A percentile compares a stretch with the other conserved stretches of the same genome.
Conservation (phyloP, 2,113 vertebrate species). For the Hemiprocne comata region DNA sequence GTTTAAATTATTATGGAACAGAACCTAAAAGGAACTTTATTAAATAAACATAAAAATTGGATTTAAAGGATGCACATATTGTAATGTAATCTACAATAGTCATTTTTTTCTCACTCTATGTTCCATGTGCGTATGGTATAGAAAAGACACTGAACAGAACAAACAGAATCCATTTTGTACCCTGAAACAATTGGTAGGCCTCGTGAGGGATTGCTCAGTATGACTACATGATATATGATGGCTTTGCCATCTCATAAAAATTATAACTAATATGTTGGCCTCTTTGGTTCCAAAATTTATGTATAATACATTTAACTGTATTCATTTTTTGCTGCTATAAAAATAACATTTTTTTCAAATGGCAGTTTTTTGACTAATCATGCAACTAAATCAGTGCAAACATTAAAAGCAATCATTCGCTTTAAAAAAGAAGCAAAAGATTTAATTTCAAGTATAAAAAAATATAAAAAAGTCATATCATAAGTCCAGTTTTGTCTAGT, state of each 20-base stretch:
- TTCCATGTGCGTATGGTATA: slow-evolving; percentile 89
- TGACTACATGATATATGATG: slow-evolving; percentile 82
- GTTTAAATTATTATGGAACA: slow-evolving; percentile 96
- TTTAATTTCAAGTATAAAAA: slow-evolving; percentile 99
- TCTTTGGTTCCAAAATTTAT: slow-evolving; percentile 98
- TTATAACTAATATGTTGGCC: slow-evolving; percentile 91
- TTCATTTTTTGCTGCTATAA: slow-evolving; percentile 94
- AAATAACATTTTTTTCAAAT: slow-evolving; percentile 97
- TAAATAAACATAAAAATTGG: slow-evolving; percentile 95
- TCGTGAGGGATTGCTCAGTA: slow-evolving; percentile 82
- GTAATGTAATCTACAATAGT: slow-evolving; percentile 75
- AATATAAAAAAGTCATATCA: slow-evolving; percentile 87
- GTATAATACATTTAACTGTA: slow-evolving; percentile 94
- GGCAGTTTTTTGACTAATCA: slow-evolving; percentile 96
- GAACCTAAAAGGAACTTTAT: slow-evolving; percentile 94
- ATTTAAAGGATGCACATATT: slow-evolving; percentile 80
- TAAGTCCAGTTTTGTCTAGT: slow-evolving; percentile 88
- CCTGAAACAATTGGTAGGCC: slow-evolving; percentile 94
- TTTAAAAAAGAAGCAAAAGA: slow-evolving; percentile 98
- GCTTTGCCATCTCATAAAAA: slow-evolving; percentile 90
- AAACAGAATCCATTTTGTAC: slow-evolving; percentile 90
- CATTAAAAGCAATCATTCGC: slow-evolving; percentile 97
- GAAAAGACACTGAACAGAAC: slow-evolving; percentile 87
- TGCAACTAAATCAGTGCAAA: slow-evolving; percentile 99
- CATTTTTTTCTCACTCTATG: slow-evolving; percentile 65